Percentiles rank a stretch among this genome's conserved stretches.
Evolutionary conservation across 2,797 vertebrate genomes (phyloP).

Genomic region (Aeoliscus strigatus): DNA sequence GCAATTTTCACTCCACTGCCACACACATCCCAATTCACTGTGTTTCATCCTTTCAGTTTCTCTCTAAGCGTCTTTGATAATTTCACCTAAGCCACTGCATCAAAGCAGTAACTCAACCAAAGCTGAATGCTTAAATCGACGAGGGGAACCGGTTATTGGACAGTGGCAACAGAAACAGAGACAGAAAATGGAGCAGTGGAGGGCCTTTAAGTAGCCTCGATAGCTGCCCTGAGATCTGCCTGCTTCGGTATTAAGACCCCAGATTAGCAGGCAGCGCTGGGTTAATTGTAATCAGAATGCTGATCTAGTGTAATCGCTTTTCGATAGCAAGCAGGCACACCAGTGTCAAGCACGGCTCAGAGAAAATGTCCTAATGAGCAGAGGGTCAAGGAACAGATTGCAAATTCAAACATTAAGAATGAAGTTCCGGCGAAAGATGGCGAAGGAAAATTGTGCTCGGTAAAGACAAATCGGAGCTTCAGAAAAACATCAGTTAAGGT

Average conservation of each 20-base stretch:
- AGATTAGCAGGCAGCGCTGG: constrained; percentile 53
- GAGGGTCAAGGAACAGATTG: constrained; percentile 34
- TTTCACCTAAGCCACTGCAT: no score
- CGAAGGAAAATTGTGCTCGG: no score
- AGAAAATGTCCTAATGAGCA: constrained; percentile 37
- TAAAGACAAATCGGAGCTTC: no score
- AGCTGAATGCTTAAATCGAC: no score
- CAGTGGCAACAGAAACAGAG: neutral
- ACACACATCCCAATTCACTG: no score
- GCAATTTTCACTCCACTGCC: no score
- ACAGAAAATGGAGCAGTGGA: constrained; percentile 11
- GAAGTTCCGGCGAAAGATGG: neutral
- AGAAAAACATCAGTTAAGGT: constrained; percentile 58
- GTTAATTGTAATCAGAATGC: constrained; percentile 53
- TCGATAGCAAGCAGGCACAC: constrained; percentile 43
- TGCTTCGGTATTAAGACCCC: constrained; percentile 42
- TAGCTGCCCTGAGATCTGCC: constrained; percentile 47
- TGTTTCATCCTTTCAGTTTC: no score
- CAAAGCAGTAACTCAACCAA: no score
- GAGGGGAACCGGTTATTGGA: no score
- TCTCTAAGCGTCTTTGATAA: no score
- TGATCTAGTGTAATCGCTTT: constrained; percentile 63
- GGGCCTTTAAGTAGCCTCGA: constrained; percentile 23
- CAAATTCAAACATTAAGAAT: constrained; percentile 13
- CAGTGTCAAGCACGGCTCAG: constrained; percentile 29